Conservation (phyloP, 2,797 vertebrate species). For the Mallotus villosus region DNA sequence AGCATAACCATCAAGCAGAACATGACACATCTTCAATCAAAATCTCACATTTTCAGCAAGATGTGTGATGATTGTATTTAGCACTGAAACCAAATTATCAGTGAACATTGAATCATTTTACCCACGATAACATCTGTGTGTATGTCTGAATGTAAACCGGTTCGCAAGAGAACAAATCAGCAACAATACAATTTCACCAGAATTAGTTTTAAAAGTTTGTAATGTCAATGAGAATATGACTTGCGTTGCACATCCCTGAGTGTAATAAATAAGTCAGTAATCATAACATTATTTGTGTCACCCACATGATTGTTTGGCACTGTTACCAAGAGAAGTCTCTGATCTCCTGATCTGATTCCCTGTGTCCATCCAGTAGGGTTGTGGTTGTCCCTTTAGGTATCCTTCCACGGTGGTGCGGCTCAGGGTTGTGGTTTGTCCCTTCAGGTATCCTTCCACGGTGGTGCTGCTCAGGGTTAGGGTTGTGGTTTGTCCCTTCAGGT, state of each 20-base stretch:
- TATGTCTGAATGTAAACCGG: not conserved
- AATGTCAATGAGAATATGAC: not conserved
- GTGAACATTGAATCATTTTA: not conserved
- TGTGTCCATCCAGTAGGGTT: not conserved
- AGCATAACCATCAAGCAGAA: too few species aligned
- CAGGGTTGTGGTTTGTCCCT: conserved; percentile 52
- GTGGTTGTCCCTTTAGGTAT: conserved; percentile 8
- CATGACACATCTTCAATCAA: too few species aligned
- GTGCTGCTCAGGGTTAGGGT: too few species aligned
- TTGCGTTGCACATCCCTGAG: too few species aligned
- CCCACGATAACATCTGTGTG: not conserved
- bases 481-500: conserved; percentile 11
- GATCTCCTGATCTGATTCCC: not conserved
- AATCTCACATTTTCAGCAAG: not conserved
- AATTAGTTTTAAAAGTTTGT: not conserved
- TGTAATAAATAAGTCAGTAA: too few species aligned
- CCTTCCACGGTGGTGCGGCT: conserved; percentile 3
- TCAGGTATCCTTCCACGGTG: not conserved
- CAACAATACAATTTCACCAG: not conserved
- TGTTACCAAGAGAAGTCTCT: not conserved
- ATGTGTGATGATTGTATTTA: not conserved
- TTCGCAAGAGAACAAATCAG: not conserved
- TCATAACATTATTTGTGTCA: too few species aligned
- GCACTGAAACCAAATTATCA: not conserved
- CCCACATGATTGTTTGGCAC: too few species aligned